Conservation (phyloP, 2,797 vertebrate genomes). For the Dicrostonyx torquatus region DNA sequence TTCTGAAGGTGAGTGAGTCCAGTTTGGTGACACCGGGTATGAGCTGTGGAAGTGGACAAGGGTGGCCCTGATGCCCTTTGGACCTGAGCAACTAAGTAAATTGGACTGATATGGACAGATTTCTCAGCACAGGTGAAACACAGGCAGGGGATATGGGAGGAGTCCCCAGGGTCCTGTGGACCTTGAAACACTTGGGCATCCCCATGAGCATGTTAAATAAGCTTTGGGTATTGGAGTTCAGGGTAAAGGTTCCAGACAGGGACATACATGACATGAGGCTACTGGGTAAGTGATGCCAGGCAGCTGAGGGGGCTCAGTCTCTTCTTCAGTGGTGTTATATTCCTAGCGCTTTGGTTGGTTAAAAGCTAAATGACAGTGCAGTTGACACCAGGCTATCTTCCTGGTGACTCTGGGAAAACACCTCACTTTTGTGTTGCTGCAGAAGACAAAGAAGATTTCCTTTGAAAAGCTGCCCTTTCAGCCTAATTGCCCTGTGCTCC, state of each 20-base stretch:
- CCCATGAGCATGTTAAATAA: background rate
- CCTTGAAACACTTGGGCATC: background rate
- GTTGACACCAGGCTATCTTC: background rate
- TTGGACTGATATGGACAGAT: background rate
- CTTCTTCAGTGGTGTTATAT: background rate
- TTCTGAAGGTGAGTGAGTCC: background rate
- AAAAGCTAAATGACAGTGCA: background rate
- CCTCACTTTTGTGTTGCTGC: background rate
- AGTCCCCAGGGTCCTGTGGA: background rate
- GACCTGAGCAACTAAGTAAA: background rate
- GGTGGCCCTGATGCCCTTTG: background rate
- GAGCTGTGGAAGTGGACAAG: background rate
- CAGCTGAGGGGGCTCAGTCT: background rate
- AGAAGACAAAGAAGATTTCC: conserved; percentile 26
- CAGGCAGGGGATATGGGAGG: accelerated
- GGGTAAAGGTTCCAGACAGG: background rate
- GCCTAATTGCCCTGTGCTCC: background rate
- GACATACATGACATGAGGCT: background rate
- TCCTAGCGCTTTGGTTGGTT: background rate
- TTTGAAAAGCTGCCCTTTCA: conserved; percentile 39
- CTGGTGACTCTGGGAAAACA: background rate
- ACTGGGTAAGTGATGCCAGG: accelerated
- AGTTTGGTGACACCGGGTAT: background rate
- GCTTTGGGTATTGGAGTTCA: background rate
- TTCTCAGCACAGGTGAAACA: background rate